Evolutionary conservation across 1,140 invertebrate species (phyloP).

Genomic region (Macrobrachium rosenbergii): DNA sequence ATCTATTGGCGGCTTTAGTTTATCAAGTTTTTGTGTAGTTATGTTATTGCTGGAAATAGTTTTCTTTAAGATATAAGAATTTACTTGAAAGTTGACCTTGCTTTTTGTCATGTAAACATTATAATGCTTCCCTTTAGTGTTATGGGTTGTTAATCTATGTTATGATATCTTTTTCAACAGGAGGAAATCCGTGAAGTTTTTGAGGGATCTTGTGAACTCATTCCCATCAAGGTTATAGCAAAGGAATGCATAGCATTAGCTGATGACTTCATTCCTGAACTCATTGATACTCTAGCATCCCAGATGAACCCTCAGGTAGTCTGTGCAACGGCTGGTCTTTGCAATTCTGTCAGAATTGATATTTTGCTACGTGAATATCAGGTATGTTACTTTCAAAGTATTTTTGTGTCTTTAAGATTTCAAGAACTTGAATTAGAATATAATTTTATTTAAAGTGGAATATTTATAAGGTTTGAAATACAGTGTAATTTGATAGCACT

Average conservation of each 20-base stretch:
- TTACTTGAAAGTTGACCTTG: too few species aligned
- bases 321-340: constrained; percentile 89
- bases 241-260: constrained; percentile 85
- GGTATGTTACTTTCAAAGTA: constrained; percentile 17
- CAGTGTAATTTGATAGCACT: too few species aligned
- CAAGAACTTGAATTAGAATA: too few species aligned
- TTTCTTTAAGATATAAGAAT: too few species aligned
- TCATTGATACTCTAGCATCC: constrained; percentile 87
- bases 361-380: constrained; percentile 74
- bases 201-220: constrained; percentile 87
- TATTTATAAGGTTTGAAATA: too few species aligned
- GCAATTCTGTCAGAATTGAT: constrained; percentile 83
- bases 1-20: too few species aligned
- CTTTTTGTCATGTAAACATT: background rate
- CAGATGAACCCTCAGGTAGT: constrained; percentile 89
- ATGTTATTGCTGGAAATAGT: too few species aligned
- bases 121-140: background rate
- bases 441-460: too few species aligned
- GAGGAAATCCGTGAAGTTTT: constrained; percentile 89
- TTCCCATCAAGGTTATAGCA: constrained; percentile 81
- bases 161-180: constrained; percentile 70
- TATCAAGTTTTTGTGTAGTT: too few species aligned
- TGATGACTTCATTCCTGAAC: constrained; percentile 88
- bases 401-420: background rate
- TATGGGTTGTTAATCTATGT: background rate